Percentiles rank a stretch among this genome's conserved stretches.
Evolutionary conservation across 2,797 vertebrate genomes (phyloP).

Genomic region (Enteromius thamalakanensis): DNA sequence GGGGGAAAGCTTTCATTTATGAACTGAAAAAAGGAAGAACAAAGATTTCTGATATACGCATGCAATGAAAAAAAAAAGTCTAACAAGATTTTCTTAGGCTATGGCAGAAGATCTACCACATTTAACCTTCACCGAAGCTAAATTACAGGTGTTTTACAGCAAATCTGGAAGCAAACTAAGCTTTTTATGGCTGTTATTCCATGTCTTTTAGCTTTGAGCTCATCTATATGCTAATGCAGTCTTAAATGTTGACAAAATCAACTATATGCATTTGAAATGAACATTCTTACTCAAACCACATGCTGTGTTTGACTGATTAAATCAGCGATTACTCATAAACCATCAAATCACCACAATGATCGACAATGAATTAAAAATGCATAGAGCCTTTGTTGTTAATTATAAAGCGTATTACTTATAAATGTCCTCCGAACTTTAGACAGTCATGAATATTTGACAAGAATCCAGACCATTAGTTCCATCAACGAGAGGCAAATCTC

Average conservation of each 20-base stretch:
- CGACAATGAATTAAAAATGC: conserved; percentile 18
- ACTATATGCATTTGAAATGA: neutral
- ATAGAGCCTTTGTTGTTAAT: conserved; percentile 21
- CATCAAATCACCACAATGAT: conserved; percentile 7
- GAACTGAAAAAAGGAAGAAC: neutral
- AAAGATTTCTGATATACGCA: conserved; percentile 4
- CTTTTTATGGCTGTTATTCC: neutral
- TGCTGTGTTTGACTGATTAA: neutral
- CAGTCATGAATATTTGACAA: conserved; percentile 43
- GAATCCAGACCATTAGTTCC: conserved; percentile 39
- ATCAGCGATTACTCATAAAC: neutral
- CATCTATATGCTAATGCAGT: conserved; percentile 9
- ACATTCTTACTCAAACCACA: conserved; percentile 2
- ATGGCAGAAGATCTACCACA: neutral
- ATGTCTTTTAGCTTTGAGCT: neutral
- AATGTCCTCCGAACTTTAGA: conserved; percentile 20
- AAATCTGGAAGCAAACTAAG: neutral
- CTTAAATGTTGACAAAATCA: neutral
- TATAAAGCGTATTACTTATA: conserved; percentile 28
- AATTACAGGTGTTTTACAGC: neutral
- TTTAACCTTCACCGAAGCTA: neutral
- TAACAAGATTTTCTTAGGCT: neutral
- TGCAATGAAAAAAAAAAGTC: neutral
- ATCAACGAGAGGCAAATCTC: conserved; percentile 2
- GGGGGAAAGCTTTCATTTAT: conserved; percentile 23